Conservation (phyloP, 2,797 vertebrate genomes). For the Oryzias dopingdopingensis region DNA sequence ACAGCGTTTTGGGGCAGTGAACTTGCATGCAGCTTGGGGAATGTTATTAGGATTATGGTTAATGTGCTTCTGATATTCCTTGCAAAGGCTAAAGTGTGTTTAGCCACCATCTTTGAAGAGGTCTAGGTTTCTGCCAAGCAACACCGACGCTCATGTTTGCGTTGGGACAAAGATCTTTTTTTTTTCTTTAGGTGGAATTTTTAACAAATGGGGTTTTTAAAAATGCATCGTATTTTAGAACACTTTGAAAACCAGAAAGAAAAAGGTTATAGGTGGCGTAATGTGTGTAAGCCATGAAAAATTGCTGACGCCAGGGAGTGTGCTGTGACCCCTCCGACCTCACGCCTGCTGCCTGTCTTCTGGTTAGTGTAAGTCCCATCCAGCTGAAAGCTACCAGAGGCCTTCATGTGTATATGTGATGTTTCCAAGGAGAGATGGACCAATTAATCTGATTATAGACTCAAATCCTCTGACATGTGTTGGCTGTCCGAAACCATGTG, state of each 20-base stretch:
- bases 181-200: no score
- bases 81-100: conserved; percentile 49
- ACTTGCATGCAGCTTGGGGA: conserved; percentile 86
- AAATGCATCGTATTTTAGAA: conserved; percentile 31
- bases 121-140: conserved; percentile 59
- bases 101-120: conserved; percentile 62
- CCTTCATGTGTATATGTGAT: conserved; percentile 64
- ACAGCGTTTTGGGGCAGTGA: conserved; percentile 80
- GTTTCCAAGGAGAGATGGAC: conserved; percentile 81
- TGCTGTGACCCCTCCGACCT: conserved; percentile 63
- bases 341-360: conserved; percentile 65
- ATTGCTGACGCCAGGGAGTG: conserved; percentile 61
- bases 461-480: conserved; percentile 88
- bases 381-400: conserved; percentile 69
- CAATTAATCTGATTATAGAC: conserved; percentile 94
- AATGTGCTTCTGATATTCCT: conserved; percentile 68
- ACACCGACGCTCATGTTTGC: conserved; percentile 53
- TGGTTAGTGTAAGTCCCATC: conserved; percentile 74
- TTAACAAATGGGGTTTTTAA: conserved; percentile 24
- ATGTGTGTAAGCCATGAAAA: conserved; percentile 62
- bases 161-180: conserved; percentile 10
- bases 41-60: conserved; percentile 91
- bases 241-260: conserved; percentile 43
- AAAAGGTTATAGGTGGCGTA: conserved; percentile 44
- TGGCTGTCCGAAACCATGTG: conserved; percentile 85